Base-by-base conservation (phyloP, 2,888 invertebrate genomes). In the Drosophila merina region DNA sequence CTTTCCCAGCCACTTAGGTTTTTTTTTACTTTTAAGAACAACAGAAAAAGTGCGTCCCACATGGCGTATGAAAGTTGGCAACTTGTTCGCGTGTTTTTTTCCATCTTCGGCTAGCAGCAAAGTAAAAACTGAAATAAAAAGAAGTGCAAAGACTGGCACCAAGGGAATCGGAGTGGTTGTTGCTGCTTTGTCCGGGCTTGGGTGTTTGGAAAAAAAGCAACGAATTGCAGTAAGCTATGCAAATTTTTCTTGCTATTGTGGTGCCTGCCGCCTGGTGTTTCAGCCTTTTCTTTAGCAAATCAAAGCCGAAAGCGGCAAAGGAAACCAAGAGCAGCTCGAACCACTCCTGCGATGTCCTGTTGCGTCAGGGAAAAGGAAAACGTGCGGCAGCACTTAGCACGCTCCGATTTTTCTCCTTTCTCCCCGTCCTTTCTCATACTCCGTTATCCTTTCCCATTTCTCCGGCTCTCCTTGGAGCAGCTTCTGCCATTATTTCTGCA, bases 11-110 rank as follows among this genome's bases (percentile, higher is more conserved):
- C 47, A 33, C 42, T 49, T 50, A 31, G 6, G 9, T 48, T 47
- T 62, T 58, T 64, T 55, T 47, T 31, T 38, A n/a, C 62, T 30
- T 45, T 47, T 20, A 25, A 30, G 48, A 30, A 30, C 33, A 12
- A 51, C 55, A 56, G 48, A 48, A 68, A 79, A 81, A 78, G 71
- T 68, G 75, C 79, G 87, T 87, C 86, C 83, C 87, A 83, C 82
- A 87, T 82, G 82, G 86, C 77, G 66, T 77, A 83, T 87, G 85
- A 83, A 83, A 87, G 79, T 85, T 79, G 62, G 50, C 62, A 82
- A 77, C 67, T 76, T 76, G 62, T 49, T 63, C 82, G 69, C 57
- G 62, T 51, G 49, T 58, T 57, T 69, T 54, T 58, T 47, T 14
- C 48, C 62, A 62, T 62, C 62, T 55, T 62, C 40, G 48, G 62